Conservation (phyloP, 2,113 vertebrate genomes). For the Dolichotis patagonum region DNA sequence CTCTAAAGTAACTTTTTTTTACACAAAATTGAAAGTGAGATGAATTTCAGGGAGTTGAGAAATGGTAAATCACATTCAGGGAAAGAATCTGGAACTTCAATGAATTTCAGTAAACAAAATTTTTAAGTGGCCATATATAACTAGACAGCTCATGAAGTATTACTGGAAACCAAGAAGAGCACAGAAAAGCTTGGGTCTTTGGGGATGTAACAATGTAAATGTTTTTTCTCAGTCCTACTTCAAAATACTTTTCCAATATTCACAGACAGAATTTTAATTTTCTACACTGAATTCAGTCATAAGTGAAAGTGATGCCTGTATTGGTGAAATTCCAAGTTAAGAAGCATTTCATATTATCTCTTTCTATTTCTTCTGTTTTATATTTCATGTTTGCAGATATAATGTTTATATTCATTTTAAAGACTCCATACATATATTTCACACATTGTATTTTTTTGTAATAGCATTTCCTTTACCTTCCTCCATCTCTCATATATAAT, state of each 20-base stretch:
- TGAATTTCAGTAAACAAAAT: background rate
- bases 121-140: background rate
- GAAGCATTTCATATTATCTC: background rate
- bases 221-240: background rate
- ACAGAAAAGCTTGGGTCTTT: background rate
- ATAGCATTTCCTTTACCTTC: too few species aligned
- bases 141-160: background rate
- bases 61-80: background rate
- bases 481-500: too few species aligned
- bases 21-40: background rate
- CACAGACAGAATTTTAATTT: background rate
- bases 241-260: background rate
- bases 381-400: too few species aligned
- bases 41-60: background rate
- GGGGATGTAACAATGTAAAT: background rate
- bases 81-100: background rate
- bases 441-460: too few species aligned
- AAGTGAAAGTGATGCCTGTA: background rate
- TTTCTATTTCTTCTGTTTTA: too few species aligned
- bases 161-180: background rate
- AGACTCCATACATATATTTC: too few species aligned
- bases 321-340: background rate
- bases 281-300: background rate
- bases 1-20: background rate
- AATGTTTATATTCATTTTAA: too few species aligned